These are phyloP conservation scores for Odontocerum albicorne DNA, from an alignment of 2,888 invertebrate species.

Conservation along the genomic window DNA sequence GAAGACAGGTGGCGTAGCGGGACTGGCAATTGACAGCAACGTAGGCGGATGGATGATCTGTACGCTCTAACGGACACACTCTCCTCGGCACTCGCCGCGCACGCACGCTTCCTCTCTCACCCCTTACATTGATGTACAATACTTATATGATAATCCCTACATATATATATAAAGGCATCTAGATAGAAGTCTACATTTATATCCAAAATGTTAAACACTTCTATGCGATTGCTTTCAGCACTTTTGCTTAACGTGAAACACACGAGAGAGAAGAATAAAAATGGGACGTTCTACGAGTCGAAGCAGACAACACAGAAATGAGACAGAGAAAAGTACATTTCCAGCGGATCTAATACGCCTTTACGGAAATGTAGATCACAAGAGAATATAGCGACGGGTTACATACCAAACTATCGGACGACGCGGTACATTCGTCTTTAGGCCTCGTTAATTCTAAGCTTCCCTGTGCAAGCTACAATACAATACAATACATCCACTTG, in stretches of 20 bases:
- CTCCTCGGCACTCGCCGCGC: background rate
- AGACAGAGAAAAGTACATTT: conserved; percentile 31
- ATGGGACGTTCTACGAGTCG: conserved; percentile 31
- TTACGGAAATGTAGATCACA: conserved; percentile 24
- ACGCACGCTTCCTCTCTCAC: conserved; percentile 2
- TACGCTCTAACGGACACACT: conserved; percentile 14
- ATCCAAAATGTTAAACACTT: conserved; percentile 37
- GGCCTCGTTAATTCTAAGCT: conserved; percentile 9
- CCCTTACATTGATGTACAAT: conserved; percentile 2
- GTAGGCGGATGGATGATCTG: conserved; percentile 27
- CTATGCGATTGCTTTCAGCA: conserved; percentile 37
- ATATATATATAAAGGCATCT: conserved; percentile 37
- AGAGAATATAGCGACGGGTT: conserved; percentile 7
- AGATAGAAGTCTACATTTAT: conserved; percentile 37
- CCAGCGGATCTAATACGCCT: conserved; percentile 31
- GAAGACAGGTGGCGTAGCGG: conserved; percentile 28
- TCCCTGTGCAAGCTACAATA: background rate
- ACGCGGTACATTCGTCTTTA: conserved; percentile 12
- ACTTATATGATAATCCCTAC: conserved; percentile 23
- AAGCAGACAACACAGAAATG: conserved; percentile 37
- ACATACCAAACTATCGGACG: conserved; percentile 9
- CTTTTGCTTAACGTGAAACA: conserved; percentile 35
- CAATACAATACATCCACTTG: background rate
- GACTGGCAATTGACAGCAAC: conserved; percentile 34
- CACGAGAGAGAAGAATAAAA: conserved; percentile 35